Conservation (phyloP, 1,140 invertebrate genomes). For the Gonioctena quinquepunctata region DNA sequence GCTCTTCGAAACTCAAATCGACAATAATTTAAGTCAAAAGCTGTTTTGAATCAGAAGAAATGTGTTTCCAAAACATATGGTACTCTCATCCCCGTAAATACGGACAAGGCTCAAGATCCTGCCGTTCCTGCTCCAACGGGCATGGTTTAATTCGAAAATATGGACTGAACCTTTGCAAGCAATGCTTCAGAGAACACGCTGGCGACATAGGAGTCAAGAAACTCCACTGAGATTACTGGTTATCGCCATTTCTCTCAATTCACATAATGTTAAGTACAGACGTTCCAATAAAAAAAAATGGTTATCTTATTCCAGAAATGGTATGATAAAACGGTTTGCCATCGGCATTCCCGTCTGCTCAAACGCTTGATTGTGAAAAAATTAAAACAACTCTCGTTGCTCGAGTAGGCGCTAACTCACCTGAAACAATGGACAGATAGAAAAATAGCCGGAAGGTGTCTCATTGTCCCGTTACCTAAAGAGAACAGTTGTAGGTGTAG, state of each 20-base stretch:
- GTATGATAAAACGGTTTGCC: no score
- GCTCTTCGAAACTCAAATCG: no score
- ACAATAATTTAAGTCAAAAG: no score
- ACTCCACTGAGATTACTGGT: slow-evolving; percentile 49
- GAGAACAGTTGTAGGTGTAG: not conserved
- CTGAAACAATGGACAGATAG: not conserved
- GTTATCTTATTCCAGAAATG: no score
- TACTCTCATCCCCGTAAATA: slow-evolving; percentile 96
- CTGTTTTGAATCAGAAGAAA: no score
- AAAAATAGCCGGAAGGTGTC: not conserved
- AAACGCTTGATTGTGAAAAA: no score
- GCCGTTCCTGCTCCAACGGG: slow-evolving; percentile 94
- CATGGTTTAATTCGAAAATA: slow-evolving; percentile 99
- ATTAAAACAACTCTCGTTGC: no score
- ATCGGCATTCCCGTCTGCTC: no score
- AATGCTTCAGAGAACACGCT: slow-evolving; percentile 99
- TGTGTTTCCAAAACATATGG: slow-evolving; percentile 98
- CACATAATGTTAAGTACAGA: not conserved
- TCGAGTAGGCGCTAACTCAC: not conserved
- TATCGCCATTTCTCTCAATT: no score
- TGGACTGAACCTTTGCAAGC: slow-evolving; percentile 95
- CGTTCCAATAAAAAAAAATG: no score
- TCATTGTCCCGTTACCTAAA: not conserved
- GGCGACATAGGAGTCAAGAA: slow-evolving; percentile 99
- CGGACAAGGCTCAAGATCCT: slow-evolving; percentile 93